Conservation (phyloP, 2,113 vertebrate genomes). For the Odocoileus virginianus region DNA sequence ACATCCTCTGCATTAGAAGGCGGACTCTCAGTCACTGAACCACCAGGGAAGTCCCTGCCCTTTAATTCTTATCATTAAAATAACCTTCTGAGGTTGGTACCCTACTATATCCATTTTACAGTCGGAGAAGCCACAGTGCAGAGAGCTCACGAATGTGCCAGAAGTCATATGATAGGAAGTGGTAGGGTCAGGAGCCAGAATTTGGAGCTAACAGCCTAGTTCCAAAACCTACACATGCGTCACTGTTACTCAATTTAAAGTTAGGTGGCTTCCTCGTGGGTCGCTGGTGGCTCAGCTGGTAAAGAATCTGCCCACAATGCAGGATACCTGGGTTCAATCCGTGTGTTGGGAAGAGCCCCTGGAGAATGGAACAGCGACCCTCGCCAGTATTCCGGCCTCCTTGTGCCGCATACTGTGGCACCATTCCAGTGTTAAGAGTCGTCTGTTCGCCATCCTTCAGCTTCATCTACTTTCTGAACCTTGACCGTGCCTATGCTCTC, state of each 20-base stretch:
- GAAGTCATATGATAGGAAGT: not conserved
- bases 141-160: not conserved
- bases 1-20: not conserved
- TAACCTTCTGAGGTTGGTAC: not conserved
- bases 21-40: not conserved
- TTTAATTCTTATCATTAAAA: not conserved
- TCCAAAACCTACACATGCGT: not conserved
- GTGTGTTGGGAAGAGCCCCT: not conserved
- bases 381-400: not conserved
- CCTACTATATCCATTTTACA: not conserved
- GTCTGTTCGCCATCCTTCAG: not conserved
- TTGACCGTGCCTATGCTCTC: not conserved
- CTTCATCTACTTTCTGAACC: not conserved
- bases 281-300: not conserved
- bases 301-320: not conserved
- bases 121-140: not conserved
- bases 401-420: accelerated
- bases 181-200: not conserved
- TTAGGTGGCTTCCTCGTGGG: not conserved
- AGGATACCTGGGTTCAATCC: not conserved
- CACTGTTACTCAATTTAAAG: not conserved
- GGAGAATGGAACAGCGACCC: not conserved
- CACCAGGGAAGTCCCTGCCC: not conserved
- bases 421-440: accelerated
- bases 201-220: not conserved